These are phyloP conservation scores for Bombus affinis DNA, from an alignment of 1,140 invertebrate species.

Conservation along the genomic window DNA sequence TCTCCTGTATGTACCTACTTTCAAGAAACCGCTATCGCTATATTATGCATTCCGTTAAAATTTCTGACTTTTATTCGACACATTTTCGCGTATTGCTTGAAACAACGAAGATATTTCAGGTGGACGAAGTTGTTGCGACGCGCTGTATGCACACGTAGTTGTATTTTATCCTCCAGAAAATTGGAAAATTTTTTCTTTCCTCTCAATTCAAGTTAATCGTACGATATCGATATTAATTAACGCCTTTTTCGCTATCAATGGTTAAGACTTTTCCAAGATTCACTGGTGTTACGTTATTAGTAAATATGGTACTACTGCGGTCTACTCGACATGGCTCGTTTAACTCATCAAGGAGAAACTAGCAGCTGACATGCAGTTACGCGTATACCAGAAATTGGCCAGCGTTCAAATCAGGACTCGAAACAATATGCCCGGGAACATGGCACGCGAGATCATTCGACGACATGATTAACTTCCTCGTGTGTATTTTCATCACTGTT, in stretches of 20 bases:
- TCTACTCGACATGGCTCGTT: constrained; percentile 48
- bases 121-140: no score
- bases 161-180: not conserved
- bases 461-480: not conserved
- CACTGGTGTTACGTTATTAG: not conserved
- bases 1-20: no score
- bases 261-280: not conserved
- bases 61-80: no score
- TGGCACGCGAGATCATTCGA: constrained; percentile 40
- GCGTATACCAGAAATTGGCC: constrained; percentile 57
- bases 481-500: not conserved
- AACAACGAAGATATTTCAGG: no score
- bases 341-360: constrained; percentile 58
- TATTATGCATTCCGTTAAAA: no score
- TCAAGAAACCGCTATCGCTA: no score
- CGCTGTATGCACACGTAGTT: no score
- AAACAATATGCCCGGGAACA: constrained; percentile 51
- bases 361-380: constrained; percentile 53
- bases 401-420: constrained; percentile 56
- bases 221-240: not conserved
- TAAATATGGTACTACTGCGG: not conserved
- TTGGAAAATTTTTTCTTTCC: not conserved
- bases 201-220: not conserved
- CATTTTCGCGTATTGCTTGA: no score
- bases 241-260: not conserved